Evolutionary conservation across 2,113 vertebrate species (phyloP).

Genomic region (Hemichromis elongatus): DNA sequence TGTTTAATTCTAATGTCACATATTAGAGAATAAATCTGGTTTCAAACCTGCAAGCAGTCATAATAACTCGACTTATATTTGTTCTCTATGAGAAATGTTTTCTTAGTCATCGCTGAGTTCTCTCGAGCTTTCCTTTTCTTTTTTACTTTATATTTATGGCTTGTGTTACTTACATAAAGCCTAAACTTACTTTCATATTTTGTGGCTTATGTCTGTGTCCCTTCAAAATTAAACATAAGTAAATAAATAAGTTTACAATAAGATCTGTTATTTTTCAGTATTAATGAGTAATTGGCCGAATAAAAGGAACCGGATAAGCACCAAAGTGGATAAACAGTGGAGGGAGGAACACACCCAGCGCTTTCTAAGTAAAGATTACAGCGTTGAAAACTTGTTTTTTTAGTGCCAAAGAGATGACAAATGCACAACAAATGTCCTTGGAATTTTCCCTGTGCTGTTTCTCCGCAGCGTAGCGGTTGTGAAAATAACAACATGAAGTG

Average conservation of each 20-base stretch:
- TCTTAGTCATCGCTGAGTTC: background rate
- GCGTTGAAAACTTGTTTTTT: conserved; percentile 49
- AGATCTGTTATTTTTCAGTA: conserved; percentile 11
- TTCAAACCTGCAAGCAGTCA: background rate
- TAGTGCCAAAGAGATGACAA: conserved; percentile 49
- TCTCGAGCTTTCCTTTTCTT: background rate
- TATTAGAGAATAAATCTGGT: background rate
- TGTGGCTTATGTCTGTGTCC: background rate
- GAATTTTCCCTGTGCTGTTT: conserved; percentile 57
- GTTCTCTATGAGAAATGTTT: background rate
- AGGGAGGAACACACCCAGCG: conserved; percentile 38
- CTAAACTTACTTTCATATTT: background rate
- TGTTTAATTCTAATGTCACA: conserved; percentile 33
- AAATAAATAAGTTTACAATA: background rate
- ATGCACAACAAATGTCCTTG: conserved; percentile 65
- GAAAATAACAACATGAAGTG: conserved; percentile 58
- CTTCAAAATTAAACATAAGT: background rate
- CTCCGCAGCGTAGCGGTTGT: conserved; percentile 17
- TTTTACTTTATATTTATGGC: background rate
- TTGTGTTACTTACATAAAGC: background rate
- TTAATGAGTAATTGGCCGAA: conserved; percentile 39
- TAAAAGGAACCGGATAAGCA: conserved; percentile 4
- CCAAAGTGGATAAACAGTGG: conserved; percentile 9
- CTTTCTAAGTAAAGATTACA: conserved; percentile 47
- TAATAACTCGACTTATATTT: conserved; percentile 11